phyloP scores from a whole-genome alignment of 2,888 invertebrate genomes.

The Helicoverpa assulta region DNA sequence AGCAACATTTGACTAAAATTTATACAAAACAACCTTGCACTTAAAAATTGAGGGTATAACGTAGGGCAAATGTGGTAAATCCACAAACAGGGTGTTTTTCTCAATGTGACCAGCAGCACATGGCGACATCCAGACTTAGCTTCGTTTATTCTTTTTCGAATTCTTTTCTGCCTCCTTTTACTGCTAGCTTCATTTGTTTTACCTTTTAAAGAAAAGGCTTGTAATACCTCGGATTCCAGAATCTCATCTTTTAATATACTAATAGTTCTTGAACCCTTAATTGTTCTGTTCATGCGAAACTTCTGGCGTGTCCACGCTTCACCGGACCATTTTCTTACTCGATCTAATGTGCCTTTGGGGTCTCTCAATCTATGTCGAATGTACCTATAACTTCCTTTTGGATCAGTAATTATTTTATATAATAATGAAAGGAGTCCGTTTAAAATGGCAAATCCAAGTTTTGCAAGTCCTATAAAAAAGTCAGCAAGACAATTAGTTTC shows the following conservation, averaged over 20 bases:
- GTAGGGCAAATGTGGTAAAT: constrained; percentile 75
- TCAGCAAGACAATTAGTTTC: constrained; percentile 66
- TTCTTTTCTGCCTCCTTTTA: constrained; percentile 62
- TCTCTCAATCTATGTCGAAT: constrained; percentile 54
- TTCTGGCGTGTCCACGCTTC: constrained; percentile 65
- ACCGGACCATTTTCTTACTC: constrained; percentile 54
- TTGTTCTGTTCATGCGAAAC: constrained; percentile 64
- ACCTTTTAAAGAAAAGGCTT: constrained; percentile 67
- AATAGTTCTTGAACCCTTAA: constrained; percentile 68
- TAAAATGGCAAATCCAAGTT: constrained; percentile 43
- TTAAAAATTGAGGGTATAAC: constrained; percentile 76
- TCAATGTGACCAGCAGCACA: constrained; percentile 69
- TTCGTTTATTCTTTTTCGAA: constrained; percentile 61
- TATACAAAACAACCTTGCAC: constrained; percentile 62
- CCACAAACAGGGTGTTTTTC: constrained; percentile 77
- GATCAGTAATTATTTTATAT: constrained; percentile 60
- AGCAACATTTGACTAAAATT: constrained; percentile 67
- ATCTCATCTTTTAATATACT: constrained; percentile 67
- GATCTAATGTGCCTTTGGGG: constrained; percentile 59
- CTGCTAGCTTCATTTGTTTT: constrained; percentile 58
- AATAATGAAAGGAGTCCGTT: constrained; percentile 43
- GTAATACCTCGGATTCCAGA: constrained; percentile 61
- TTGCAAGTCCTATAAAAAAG: constrained; percentile 62
- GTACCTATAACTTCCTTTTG: constrained; percentile 64
- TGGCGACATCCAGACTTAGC: constrained; percentile 70